Conservation (phyloP, 1,140 invertebrate species). For the Aphelinus certus region DNA sequence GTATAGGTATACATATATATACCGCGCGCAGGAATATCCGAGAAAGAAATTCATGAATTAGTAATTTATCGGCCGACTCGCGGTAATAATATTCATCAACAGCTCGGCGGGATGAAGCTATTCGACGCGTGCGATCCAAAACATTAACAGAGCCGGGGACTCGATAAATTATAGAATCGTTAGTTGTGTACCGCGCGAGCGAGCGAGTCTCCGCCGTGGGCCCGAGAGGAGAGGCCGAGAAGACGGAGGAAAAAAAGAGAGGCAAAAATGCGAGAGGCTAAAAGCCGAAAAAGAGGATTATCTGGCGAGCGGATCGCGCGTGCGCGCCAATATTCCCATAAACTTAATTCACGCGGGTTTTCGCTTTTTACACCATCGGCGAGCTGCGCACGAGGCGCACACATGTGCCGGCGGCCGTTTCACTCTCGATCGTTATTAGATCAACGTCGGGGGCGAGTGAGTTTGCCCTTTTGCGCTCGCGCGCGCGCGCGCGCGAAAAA, state of each 20-base stretch:
- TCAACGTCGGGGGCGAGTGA: no score
- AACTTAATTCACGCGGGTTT: slow-evolving; percentile 23
- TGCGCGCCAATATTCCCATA: slow-evolving; percentile 2
- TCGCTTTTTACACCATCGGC: no score
- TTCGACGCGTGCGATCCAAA: slow-evolving; percentile 9
- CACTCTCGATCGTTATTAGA: no score
- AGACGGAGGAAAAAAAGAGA: neutral
- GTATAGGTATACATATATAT: no score
- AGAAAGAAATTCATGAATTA: no score
- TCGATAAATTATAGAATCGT: slow-evolving; percentile 39
- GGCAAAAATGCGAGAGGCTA: neutral
- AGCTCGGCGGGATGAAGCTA: slow-evolving; percentile 20
- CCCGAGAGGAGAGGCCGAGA: neutral
- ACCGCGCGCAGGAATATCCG: no score
- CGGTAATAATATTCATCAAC: slow-evolving; percentile 32
- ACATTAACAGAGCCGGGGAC: slow-evolving; percentile 7
- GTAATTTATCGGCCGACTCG: neutral
- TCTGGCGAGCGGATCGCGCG: slow-evolving; percentile 21
- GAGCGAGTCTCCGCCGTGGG: neutral
- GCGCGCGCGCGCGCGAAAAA: no score
- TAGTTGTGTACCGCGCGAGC: slow-evolving; percentile 7
- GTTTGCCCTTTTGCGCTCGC: no score
- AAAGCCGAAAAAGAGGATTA: slow-evolving; percentile 32
- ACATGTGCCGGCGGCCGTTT: no score
- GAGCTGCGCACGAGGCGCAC: no score